phyloP scores from a whole-genome alignment of 2,797 vertebrate genomes.

The Malurus splendens region DNA sequence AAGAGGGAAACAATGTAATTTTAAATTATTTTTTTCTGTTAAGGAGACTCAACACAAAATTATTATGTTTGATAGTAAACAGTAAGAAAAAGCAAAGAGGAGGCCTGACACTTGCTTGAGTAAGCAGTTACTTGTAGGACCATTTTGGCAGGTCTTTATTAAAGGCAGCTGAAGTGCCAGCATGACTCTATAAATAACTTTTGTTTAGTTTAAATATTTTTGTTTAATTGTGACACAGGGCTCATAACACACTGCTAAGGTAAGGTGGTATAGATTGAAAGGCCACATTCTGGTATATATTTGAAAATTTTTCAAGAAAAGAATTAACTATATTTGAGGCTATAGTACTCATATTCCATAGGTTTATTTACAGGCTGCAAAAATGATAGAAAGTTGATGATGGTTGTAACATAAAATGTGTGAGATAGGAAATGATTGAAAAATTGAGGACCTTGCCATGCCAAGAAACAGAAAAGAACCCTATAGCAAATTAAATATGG shows the following conservation, averaged over 20 bases:
- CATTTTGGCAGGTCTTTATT: background rate
- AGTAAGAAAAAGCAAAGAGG: background rate
- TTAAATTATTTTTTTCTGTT: background rate
- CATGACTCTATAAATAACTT: background rate
- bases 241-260: background rate
- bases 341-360: background rate
- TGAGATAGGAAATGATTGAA: background rate
- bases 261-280: background rate
- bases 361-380: background rate
- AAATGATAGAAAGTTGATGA: background rate
- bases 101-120: background rate
- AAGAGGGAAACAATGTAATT: background rate
- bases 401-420: background rate
- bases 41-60: background rate
- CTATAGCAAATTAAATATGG: background rate
- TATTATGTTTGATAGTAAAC: background rate
- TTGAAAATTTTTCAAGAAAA: background rate
- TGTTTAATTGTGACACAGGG: background rate
- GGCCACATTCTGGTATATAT: background rate
- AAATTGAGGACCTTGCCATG: background rate
- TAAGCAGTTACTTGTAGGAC: background rate
- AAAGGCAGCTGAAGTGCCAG: background rate
- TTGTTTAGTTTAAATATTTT: background rate
- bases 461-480: background rate
- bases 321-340: background rate